Evolutionary conservation across 2,113 vertebrate species (phyloP).

Genomic region (Onychorhynchus coronatus): DNA sequence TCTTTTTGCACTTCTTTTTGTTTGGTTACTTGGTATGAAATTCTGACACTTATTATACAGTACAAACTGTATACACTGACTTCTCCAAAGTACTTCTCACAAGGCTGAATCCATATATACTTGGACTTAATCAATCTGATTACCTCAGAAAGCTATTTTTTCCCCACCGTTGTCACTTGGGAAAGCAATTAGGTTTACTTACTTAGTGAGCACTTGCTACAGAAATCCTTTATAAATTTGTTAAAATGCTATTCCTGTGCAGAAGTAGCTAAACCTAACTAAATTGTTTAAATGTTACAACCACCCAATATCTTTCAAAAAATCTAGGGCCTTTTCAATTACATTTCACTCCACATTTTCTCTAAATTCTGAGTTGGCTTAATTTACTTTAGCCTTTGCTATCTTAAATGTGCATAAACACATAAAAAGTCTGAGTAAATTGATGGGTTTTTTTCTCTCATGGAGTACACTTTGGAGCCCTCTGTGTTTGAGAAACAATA

Average conservation of each 20-base stretch:
- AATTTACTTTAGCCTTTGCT: not conserved
- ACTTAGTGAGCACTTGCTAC: not conserved
- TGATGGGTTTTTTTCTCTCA: not conserved
- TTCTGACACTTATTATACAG: not conserved
- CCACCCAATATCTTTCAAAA: not conserved
- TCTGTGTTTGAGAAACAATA: not conserved
- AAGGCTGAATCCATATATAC: not conserved
- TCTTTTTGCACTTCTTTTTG: not conserved
- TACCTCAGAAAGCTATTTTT: not conserved
- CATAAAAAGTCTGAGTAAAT: not conserved
- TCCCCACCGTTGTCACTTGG: not conserved
- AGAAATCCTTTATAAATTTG: not conserved
- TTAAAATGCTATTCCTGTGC: not conserved
- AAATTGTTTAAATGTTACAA: not conserved
- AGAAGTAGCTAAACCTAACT: not conserved
- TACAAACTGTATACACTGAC: not conserved
- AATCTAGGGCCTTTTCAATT: not conserved
- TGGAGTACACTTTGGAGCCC: not conserved
- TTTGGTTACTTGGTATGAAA: not conserved
- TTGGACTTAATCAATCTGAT: not conserved
- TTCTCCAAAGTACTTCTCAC: not conserved
- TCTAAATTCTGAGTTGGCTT: not conserved
- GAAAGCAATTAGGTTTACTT: not conserved
- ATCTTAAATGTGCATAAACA: not conserved
- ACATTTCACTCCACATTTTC: not conserved